phyloP scores from a whole-genome alignment of 2,888 invertebrate genomes.

The Orchesella flavescens region DNA sequence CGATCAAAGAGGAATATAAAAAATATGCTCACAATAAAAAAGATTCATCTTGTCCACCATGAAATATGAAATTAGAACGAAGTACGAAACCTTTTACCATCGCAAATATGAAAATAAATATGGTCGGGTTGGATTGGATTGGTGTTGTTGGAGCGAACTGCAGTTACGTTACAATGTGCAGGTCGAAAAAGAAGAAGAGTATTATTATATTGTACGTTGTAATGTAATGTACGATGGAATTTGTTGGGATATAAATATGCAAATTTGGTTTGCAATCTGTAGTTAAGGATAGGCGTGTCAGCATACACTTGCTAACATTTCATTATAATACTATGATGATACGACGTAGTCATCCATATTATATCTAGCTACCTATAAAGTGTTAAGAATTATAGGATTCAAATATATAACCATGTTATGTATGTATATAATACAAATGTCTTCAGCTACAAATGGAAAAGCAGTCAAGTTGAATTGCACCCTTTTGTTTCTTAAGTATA shows the following conservation, averaged over 20 bases:
- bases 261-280: constrained; percentile 17
- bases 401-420: too few species aligned
- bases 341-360: background rate
- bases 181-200: background rate
- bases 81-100: background rate
- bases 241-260: constrained; percentile 30
- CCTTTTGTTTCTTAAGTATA: too few species aligned
- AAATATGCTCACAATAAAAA: background rate
- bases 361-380: background rate
- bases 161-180: too few species aligned
- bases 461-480: background rate
- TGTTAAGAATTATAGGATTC: background rate
- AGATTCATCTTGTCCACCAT: background rate
- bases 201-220: constrained; percentile 13
- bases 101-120: constrained; percentile 41
- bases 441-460: background rate
- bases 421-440: background rate
- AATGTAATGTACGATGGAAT: constrained; percentile 35
- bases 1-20: background rate
- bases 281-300: constrained; percentile 37
- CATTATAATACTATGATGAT: background rate
- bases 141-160: too few species aligned
- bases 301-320: background rate
- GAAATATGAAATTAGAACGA: constrained; percentile 17
- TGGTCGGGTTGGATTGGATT: background rate